These are phyloP conservation scores for Laticauda colubrina DNA, from an alignment of 2,113 vertebrate genomes.

Conservation along the genomic window DNA sequence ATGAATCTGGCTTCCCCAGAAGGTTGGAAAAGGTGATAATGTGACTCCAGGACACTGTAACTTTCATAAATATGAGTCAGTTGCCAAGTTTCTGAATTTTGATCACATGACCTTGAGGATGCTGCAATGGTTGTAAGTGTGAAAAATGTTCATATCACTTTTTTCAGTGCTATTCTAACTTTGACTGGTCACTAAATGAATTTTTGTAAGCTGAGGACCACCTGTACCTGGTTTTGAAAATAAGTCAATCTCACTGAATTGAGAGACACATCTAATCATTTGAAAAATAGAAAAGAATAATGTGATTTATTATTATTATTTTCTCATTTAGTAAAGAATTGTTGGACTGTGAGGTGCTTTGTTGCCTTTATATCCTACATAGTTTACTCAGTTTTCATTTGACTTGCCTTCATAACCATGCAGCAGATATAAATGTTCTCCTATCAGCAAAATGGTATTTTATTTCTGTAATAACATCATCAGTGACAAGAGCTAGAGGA, in stretches of 20 bases:
- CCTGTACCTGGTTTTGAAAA: neutral
- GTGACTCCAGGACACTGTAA: neutral
- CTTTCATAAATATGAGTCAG: neutral
- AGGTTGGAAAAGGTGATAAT: neutral
- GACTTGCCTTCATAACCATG: slow-evolving; percentile 35
- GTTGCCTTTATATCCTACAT: neutral
- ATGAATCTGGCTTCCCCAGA: neutral
- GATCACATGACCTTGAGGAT: neutral
- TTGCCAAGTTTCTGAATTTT: no score
- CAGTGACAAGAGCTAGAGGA: neutral
- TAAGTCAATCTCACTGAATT: neutral
- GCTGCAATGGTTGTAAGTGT: neutral
- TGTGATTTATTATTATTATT: slow-evolving; percentile 21
- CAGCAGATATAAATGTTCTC: slow-evolving; percentile 18
- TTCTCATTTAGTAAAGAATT: neutral
- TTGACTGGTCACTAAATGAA: neutral
- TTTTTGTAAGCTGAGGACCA: neutral
- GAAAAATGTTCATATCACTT: neutral
- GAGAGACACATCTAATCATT: neutral
- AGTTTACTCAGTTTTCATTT: slow-evolving; percentile 20
- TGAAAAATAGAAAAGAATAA: neutral
- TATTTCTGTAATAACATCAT: neutral
- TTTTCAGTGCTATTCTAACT: no score
- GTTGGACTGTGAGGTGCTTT: slow-evolving; percentile 38
- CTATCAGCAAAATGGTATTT: slow-evolving; percentile 36